Evolutionary conservation across 2,797 vertebrate species (phyloP), one percentile per base, ranked within the genome.

Genomic region (Esox masquinongy): DNA sequence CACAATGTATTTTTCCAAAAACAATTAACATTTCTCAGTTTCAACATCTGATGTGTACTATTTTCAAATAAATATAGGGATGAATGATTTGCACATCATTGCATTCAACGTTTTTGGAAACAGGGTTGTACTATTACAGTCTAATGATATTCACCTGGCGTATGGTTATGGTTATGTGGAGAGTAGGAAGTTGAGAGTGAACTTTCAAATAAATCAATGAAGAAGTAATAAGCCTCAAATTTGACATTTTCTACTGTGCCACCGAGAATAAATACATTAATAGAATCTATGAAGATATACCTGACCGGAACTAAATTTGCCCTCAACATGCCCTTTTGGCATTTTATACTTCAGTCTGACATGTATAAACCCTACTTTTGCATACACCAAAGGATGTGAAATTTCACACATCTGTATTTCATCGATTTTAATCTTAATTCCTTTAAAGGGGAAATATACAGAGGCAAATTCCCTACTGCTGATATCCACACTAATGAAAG

Each of bases 401-500:
- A 66, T 74, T 68, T 78, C 69, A 80, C 68, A 63, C 61, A 74
- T 74, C 70, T 74, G 67, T 56, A 68, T 69, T 31, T 69, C 39
- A 69, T 26, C 51, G 78, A 69, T 53, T 50, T 83, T 51, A 73
- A 86, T 72, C 31, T 66, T 81, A 61, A 77, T 75, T 75, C 75
- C 75, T 86, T 88, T 66, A 74, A 69, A 49, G 85, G 70, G 61
- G 69, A 85, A 83, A 90, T 66, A 79, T 72, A 77, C 72, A 36
- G 14, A 74, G 34, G 70, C 50, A 74, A 82, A 79, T 74, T 79
- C 39, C 16, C 76, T 77, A 78, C 51, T 59, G 63, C 74, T 74
- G 81, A 43, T 59, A 68, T 76, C 85, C 80, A 79, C 81, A 88
- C 84, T 92, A 89, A 87, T 72, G 70, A 84, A 84, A 74, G 73